Evolutionary conservation across 2,113 vertebrate genomes (phyloP).

Genomic region (Ancistrus triradiatus): DNA sequence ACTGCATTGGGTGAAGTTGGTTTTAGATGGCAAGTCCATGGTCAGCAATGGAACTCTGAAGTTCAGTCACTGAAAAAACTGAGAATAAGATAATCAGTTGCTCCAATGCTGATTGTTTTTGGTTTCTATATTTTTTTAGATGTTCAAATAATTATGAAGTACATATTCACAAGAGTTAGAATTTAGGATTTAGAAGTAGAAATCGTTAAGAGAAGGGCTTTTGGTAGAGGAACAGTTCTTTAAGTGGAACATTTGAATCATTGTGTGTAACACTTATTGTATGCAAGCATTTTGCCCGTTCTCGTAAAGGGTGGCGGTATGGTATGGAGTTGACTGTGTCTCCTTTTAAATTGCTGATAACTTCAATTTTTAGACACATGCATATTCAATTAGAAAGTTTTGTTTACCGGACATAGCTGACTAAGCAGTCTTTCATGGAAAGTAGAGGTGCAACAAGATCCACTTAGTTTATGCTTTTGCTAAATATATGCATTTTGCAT

Average conservation of each 20-base stretch:
- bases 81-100: no score
- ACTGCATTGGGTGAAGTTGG: no score
- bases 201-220: no score
- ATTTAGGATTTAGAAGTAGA: no score
- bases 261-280: not conserved
- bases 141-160: no score
- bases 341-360: not conserved
- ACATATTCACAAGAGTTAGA: no score
- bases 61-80: no score
- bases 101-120: no score
- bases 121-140: no score
- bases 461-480: not conserved
- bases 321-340: not conserved
- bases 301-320: not conserved
- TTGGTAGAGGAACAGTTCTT: no score
- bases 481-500: not conserved
- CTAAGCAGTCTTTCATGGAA: not conserved
- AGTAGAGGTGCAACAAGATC: not conserved
- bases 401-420: not conserved
- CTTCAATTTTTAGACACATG: not conserved
- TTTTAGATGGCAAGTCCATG: no score
- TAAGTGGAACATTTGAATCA: slow-evolving; percentile 1
- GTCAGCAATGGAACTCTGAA: no score
- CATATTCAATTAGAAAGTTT: not conserved
- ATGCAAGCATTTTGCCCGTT: not conserved